Conservation (phyloP, 1,140 invertebrate species). For the Heliconius himera region DNA sequence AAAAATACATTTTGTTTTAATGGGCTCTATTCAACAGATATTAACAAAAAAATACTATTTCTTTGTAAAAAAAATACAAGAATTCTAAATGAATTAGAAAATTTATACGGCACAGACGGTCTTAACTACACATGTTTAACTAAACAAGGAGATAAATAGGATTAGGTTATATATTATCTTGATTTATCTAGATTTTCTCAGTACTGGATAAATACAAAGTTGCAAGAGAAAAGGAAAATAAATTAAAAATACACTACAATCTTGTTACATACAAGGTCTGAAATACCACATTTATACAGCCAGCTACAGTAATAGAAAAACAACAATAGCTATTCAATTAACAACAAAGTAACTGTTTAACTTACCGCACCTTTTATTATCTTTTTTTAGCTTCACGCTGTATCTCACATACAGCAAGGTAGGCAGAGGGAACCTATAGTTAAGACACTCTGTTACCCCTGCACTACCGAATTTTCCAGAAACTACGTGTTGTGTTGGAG, state of each 20-base stretch:
- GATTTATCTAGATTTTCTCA: neutral
- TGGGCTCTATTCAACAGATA: neutral
- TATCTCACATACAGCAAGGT: neutral
- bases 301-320: neutral
- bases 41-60: neutral
- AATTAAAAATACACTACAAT: constrained; percentile 10
- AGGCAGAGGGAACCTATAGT: neutral
- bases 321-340: neutral
- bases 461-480: neutral
- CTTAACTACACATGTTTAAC: neutral
- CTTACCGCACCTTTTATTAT: neutral
- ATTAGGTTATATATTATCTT: neutral
- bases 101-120: neutral
- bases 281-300: neutral
- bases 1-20: neutral
- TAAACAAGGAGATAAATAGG: neutral
- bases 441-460: neutral
- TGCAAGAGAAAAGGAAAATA: neutral
- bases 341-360: neutral
- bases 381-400: neutral
- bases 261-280: neutral
- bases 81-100: neutral
- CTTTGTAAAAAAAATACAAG: neutral
- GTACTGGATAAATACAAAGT: neutral
- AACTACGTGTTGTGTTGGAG: neutral